Base-by-base conservation (phyloP, 2,888 invertebrate species). In the Anagyrus pseudococci region DNA sequence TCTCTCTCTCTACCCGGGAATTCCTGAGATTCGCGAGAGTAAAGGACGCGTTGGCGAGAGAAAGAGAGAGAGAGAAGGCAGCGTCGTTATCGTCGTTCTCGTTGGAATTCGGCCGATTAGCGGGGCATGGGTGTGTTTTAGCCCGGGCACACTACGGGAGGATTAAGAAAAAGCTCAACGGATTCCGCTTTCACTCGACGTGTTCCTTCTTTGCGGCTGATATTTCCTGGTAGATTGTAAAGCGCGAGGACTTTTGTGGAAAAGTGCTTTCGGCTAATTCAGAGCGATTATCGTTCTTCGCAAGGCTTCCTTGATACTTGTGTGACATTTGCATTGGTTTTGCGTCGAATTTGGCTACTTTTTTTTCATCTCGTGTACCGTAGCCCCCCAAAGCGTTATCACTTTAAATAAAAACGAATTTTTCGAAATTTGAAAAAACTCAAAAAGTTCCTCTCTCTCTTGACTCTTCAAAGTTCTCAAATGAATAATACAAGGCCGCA, bases 51-150 rank as follows among this genome's bases (percentile, higher is more conserved):
- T 17, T n/a, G n/a, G n/a, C n/a, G n/a, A n/a, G n/a, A n/a, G n/a
- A n/a, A n/a, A n/a, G n/a, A n/a, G n/a, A n/a, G 40, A 20, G 48
- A 22, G 25, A 29, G 41, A 53, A 29, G n/a, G n/a, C n/a, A n/a
- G n/a, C 17, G 43, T 43, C 22, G 44, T 4, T 22, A 1, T 6
- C 22, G 4, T 43, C 4, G 37, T 44, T 50, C 26, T 47, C 52
- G 33, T n/a, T 15, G 63, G 63, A 63, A 63, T 63, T 54, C 40
- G 54, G 43, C 37, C 26, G 55, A 61, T 61, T 61, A 56, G 33
- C 33, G 7, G n/a, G 22, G 29, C 50, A 57, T n/a, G n/a, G 10
- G 33, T 37, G 33, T 10, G 33, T 37, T 15, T 37, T 37, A 4
- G 33, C 13, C 15, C 13, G 33, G 13, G 10, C 33, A 8, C 8